These are phyloP conservation scores for Miniopterus natalensis DNA, from an alignment of 2,113 vertebrate genomes.

Conservation along the genomic window DNA sequence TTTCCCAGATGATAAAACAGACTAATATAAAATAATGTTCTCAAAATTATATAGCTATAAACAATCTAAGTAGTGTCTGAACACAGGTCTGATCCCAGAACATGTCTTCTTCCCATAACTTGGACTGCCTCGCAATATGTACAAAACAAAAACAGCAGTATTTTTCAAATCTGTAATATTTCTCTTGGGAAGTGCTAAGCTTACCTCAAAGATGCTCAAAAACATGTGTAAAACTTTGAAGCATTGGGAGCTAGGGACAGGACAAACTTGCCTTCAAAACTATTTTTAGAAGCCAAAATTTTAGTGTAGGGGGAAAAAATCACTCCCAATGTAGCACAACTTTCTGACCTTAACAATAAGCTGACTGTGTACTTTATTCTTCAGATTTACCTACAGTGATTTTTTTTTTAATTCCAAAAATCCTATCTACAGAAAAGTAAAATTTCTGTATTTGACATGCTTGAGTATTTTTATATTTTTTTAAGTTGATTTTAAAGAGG, in stretches of 20 bases:
- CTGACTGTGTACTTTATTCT: background rate
- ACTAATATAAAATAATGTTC: background rate
- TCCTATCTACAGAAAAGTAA: background rate
- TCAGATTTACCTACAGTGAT: background rate
- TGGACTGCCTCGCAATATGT: background rate
- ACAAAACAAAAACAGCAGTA: background rate
- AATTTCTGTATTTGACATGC: background rate
- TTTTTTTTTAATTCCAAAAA: background rate
- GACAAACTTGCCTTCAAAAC: background rate
- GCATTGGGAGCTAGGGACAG: rapidly evolving
- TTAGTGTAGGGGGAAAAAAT: background rate
- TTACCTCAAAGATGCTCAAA: background rate
- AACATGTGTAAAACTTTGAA: background rate
- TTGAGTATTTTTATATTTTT: background rate
- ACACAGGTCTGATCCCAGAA: slow-evolving; percentile 32
- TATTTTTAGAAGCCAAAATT: background rate
- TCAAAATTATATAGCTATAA: background rate
- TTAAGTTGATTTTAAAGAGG: background rate
- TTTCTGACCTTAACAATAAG: background rate
- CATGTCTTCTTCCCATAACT: background rate
- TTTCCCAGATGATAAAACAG: background rate
- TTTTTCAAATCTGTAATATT: background rate
- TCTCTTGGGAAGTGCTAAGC: background rate
- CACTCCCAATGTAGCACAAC: background rate
- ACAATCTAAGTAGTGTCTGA: background rate